Conservation (phyloP, 1,140 invertebrate genomes). For the Trichonephila clavata region DNA sequence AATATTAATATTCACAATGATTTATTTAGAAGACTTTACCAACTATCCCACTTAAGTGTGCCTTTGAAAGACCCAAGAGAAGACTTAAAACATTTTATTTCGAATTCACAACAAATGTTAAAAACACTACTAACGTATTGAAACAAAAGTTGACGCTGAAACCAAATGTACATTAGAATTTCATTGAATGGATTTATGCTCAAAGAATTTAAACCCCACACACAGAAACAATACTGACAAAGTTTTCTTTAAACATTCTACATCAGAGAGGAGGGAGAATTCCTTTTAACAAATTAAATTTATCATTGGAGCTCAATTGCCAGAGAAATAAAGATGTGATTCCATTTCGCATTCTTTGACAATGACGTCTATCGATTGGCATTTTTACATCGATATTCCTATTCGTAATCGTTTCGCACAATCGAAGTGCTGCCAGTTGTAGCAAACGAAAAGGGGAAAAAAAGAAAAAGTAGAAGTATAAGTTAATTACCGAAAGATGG, state of each 20-base stretch:
- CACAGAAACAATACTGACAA: neutral
- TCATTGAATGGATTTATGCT: too few relatives aligned
- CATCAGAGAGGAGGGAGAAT: neutral
- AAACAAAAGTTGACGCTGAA: too few relatives aligned
- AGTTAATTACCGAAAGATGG: conserved; percentile 32
- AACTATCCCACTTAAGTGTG: too few relatives aligned
- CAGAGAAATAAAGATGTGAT: conserved; percentile 17
- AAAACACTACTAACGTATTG: too few relatives aligned
- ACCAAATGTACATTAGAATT: too few relatives aligned
- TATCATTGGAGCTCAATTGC: conserved; percentile 10
- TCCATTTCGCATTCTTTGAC: conserved; percentile 1
- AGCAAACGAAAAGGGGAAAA: neutral
- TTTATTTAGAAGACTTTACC: too few relatives aligned
- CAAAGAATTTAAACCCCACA: neutral
- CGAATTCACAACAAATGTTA: too few relatives aligned
- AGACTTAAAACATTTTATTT: too few relatives aligned
- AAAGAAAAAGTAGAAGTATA: neutral
- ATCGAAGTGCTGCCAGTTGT: conserved; percentile 19
- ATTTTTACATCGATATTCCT: conserved; percentile 38
- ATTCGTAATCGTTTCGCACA: conserved; percentile 8
- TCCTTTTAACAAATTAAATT: conserved; percentile 28
- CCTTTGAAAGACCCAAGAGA: too few relatives aligned
- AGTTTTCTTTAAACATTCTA: neutral
- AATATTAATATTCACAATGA: too few relatives aligned
- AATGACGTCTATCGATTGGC: conserved; percentile 19